Conservation (phyloP, 1,140 invertebrate genomes). For the Atta colombica region DNA sequence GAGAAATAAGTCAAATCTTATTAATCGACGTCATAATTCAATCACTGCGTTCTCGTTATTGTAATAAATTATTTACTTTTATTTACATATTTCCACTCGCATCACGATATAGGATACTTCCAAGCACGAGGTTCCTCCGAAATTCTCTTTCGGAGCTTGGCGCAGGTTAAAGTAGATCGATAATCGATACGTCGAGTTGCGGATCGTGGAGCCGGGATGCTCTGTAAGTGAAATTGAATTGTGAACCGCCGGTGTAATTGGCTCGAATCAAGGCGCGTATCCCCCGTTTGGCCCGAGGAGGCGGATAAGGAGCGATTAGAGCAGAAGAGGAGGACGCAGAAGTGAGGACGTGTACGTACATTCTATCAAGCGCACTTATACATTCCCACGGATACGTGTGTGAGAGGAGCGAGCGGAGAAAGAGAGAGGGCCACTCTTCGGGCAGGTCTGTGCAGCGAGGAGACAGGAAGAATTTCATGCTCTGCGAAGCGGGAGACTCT, state of each 20-base stretch:
- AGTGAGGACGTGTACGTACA: constrained; percentile 69
- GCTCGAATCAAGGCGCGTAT: constrained; percentile 78
- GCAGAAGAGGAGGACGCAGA: constrained; percentile 45
- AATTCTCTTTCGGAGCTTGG: constrained; percentile 34
- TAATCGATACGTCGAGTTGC: constrained; percentile 67
- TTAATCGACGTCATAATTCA: not conserved
- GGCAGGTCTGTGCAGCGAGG: constrained; percentile 60
- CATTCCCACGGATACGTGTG: constrained; percentile 58
- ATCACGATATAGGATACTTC: not conserved
- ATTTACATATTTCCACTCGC: not conserved
- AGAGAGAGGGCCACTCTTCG: constrained; percentile 60
- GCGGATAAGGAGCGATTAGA: constrained; percentile 79
- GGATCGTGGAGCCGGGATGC: not conserved
- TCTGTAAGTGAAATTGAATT: constrained; percentile 77
- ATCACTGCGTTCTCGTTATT: not conserved
- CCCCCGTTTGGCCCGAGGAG: constrained; percentile 38
- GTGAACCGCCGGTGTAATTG: constrained; percentile 81
- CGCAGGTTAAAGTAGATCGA: constrained; percentile 58
- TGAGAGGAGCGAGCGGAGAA: constrained; percentile 18
- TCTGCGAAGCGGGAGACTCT: constrained; percentile 83
- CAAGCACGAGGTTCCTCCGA: not conserved
- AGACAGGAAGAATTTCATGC: constrained; percentile 85
- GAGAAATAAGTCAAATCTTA: not conserved
- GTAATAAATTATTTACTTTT: not conserved
- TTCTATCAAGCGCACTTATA: constrained; percentile 56